Evolutionary conservation across 1,140 invertebrate genomes (phyloP).

Genomic region (Coenobita brevimanus): DNA sequence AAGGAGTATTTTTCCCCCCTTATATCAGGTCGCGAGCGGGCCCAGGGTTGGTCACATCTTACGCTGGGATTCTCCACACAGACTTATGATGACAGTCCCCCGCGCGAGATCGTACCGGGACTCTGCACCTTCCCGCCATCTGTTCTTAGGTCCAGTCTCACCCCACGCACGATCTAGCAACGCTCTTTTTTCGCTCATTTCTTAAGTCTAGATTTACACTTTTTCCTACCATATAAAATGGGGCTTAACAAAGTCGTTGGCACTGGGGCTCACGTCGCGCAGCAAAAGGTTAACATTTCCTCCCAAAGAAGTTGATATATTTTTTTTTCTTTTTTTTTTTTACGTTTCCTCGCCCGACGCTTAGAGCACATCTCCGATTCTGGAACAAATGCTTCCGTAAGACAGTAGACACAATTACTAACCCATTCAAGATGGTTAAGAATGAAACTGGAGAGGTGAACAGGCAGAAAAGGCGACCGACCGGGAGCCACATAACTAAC

Average conservation of each 20-base stretch:
- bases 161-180: background rate
- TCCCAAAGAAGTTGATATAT: too few species aligned
- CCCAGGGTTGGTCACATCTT: constrained; percentile 3
- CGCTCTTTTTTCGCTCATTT: background rate
- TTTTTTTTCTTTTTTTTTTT: too few species aligned
- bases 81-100: constrained; percentile 34
- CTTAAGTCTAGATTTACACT: constrained; percentile 13
- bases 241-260: constrained; percentile 28
- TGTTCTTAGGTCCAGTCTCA: constrained; percentile 20
- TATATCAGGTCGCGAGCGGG: constrained; percentile 36
- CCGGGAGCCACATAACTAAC: too few species aligned
- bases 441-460: too few species aligned
- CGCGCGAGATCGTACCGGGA: background rate
- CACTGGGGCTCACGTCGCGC: too few species aligned
- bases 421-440: too few species aligned
- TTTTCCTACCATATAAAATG: constrained; percentile 16
- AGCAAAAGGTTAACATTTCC: constrained; percentile 17
- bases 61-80: background rate
- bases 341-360: background rate
- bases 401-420: too few species aligned
- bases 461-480: too few species aligned
- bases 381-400: constrained; percentile 46
- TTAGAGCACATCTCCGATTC: constrained; percentile 15
- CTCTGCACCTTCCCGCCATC: background rate
- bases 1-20: background rate